phyloP scores from a whole-genome alignment of 1,140 invertebrate species.

The Triops cancriformis region DNA sequence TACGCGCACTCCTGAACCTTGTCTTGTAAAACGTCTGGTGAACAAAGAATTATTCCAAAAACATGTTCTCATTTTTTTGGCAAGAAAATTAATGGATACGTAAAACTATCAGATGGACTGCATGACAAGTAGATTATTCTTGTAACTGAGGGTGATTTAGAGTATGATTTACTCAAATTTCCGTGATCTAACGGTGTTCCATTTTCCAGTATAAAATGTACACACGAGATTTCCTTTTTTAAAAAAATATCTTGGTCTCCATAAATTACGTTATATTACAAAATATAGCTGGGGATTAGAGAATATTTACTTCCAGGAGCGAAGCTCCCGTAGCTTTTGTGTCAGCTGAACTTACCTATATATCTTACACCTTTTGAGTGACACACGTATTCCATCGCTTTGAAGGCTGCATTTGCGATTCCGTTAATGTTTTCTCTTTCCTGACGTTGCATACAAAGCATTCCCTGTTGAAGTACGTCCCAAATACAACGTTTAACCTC shows the following conservation, averaged over 20 bases:
- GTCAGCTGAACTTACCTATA: not conserved
- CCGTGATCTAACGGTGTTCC: too few species aligned
- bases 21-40: not conserved
- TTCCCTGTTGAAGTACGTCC: not conserved
- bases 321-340: too few species aligned
- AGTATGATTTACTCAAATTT: too few species aligned
- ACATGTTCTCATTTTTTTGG: not conserved
- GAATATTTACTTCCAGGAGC: too few species aligned
- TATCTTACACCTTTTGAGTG: not conserved
- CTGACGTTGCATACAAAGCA: not conserved
- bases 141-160: too few species aligned
- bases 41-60: not conserved
- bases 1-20: not conserved
- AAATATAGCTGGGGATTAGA: too few species aligned
- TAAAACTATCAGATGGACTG: too few species aligned
- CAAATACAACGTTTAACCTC: not conserved
- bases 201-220: too few species aligned
- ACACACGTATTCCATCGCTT: not conserved
- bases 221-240: too few species aligned
- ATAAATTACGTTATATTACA: too few species aligned
- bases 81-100: not conserved
- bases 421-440: not conserved
- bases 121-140: too few species aligned
- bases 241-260: too few species aligned
- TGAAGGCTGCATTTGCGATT: not conserved